Evolutionary conservation across 2,888 invertebrate species (phyloP), one percentile per base, ranked within the genome.

Genomic region (Papilio demoleus): DNA sequence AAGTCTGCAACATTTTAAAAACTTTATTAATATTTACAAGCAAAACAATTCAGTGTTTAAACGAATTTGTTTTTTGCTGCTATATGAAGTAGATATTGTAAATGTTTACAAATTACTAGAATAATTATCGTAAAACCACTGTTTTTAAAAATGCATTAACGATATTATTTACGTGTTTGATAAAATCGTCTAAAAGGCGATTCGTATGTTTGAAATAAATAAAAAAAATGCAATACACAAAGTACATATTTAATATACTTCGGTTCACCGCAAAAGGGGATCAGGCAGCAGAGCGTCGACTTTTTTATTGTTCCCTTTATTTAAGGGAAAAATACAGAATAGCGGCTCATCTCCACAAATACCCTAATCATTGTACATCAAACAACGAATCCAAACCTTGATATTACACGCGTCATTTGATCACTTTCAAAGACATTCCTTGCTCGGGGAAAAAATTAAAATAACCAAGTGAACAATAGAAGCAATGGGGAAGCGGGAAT

Each of bases 391-490:
- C 78, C 82, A 86, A 87, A 85, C 84, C 86, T 86, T 86, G 84
- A 88, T 90, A 90, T 92, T 91, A 88, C 90, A 91, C 87, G 90
- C 91, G 81, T 91, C 91, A 92, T 92, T 92, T 90, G 87, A 90
- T 85, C 84, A 84, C 84, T 88, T 84, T 91, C 92, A 92, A 92
- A 92, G 92, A 92, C 89, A 92, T 92, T 92, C 92, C 85, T 74
- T 73, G 74, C 70, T 73, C 79, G 79, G 80, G 83, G 80, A 63
- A 85, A 92, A 92, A 91, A 91, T 88, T 89, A 89, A 91, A 91
- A 92, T 90, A 90, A 92, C 89, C 87, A 84, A 84, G 82, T 77
- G 80, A 74, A 83, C 84, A 84, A 86, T 87, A 83, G 84, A 78
- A 78, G 47, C 70, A 60, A 17, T 75, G 77, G 75, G 73, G 62